phyloP scores from a whole-genome alignment of 2,797 vertebrate species.

The Moxostoma hubbsi region DNA sequence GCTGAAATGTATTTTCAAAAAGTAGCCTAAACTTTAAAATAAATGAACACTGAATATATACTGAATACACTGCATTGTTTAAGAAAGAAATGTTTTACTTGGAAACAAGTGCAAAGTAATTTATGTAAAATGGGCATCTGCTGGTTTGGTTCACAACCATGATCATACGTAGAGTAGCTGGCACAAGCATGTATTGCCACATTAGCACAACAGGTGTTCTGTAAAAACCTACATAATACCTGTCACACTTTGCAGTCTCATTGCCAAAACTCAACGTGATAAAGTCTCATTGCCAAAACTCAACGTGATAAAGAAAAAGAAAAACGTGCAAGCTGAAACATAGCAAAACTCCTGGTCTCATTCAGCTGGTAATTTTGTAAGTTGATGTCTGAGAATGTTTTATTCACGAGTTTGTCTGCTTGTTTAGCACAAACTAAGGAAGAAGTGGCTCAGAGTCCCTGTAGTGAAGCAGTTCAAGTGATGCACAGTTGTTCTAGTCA shows the following conservation, averaged over 20 bases:
- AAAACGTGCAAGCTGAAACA: slow-evolving; percentile 13
- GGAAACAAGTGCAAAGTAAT: slow-evolving; percentile 11
- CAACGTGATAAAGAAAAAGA: slow-evolving; percentile 5
- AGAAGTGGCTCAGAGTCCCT: slow-evolving; percentile 27
- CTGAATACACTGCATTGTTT: slow-evolving; percentile 5
- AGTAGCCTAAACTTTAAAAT: slow-evolving; percentile 12
- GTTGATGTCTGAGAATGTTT: slow-evolving; percentile 40
- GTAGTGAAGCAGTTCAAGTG: slow-evolving; percentile 36
- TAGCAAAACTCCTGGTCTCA: slow-evolving; percentile 18
- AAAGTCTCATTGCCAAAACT: slow-evolving; percentile 36
- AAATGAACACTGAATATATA: neutral
- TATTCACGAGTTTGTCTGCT: slow-evolving; percentile 43
- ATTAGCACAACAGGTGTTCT: slow-evolving; percentile 42
- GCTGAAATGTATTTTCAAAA: neutral
- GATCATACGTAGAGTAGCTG: slow-evolving; percentile 20
- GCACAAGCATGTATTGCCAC: slow-evolving; percentile 33
- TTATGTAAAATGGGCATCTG: slow-evolving; percentile 19
- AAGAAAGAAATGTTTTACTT: neutral
- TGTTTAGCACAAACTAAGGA: slow-evolving; percentile 33
- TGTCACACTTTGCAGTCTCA: neutral
- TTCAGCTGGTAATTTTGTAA: slow-evolving; percentile 23
- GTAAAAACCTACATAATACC: too few species aligned
- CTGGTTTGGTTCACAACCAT: slow-evolving; percentile 14
- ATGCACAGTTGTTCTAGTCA: slow-evolving; percentile 31
- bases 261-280: slow-evolving; percentile 35